These are phyloP conservation scores for Oenanthe oenanthe DNA, from an alignment of 2,113 vertebrate species.

Conservation along the genomic window DNA sequence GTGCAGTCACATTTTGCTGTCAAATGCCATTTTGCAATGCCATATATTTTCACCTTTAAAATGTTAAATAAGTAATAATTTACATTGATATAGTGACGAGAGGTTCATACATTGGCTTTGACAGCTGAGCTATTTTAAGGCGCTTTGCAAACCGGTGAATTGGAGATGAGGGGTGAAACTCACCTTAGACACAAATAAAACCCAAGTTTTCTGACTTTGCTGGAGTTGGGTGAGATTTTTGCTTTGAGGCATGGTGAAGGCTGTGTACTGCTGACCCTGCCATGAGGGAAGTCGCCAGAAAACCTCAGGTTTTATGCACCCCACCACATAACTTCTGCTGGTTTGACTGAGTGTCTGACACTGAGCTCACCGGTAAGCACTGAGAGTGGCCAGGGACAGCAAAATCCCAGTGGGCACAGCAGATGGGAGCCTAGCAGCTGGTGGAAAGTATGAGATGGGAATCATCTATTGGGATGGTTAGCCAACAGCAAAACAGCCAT, in stretches of 20 bases:
- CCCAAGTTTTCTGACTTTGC: neutral
- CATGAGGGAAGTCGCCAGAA: neutral
- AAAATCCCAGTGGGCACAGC: neutral
- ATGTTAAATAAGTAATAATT: conserved; percentile 40
- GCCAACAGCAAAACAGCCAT: neutral
- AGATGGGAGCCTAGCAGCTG: neutral
- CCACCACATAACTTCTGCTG: neutral
- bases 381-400: neutral
- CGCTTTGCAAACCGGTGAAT: neutral
- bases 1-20: conserved; percentile 36
- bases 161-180: neutral
- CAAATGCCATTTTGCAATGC: conserved; percentile 55
- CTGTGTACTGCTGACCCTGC: neutral
- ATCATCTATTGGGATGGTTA: neutral
- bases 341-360: neutral
- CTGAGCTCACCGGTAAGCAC: neutral
- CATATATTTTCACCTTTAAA: conserved; percentile 41
- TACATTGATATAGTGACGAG: neutral
- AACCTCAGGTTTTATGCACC: neutral
- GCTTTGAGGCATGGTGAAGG: neutral
- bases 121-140: conserved; percentile 5
- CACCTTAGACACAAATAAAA: neutral
- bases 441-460: neutral
- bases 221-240: neutral
- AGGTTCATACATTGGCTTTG: neutral